A percentile compares a stretch with the other conserved stretches of the same genome.
phyloP scores from a whole-genome alignment of 2,888 invertebrate species.

The Drosophila histrio region DNA sequence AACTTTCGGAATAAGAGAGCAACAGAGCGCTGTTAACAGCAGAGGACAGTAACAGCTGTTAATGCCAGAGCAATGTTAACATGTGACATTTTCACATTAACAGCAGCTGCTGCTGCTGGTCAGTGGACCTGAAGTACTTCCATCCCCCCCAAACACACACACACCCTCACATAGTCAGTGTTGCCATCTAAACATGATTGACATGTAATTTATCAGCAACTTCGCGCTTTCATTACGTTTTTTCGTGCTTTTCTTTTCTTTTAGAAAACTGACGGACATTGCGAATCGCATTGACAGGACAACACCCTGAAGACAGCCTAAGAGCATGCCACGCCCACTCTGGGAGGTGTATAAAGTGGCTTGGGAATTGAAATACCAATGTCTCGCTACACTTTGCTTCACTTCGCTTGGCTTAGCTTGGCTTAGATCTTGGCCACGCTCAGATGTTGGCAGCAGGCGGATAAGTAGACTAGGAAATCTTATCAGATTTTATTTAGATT shows the following conservation, averaged over 20 bases:
- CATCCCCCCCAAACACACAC: background rate
- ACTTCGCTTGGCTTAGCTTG: background rate
- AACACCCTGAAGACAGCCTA: slow-evolving; percentile 3
- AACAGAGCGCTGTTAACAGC: slow-evolving; percentile 33
- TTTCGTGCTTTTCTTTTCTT: background rate
- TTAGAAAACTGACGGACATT: slow-evolving; percentile 9
- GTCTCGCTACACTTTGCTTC: background rate
- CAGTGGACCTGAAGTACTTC: background rate
- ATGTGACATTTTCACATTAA: background rate
- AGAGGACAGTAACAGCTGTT: background rate
- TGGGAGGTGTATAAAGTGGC: slow-evolving; percentile 12
- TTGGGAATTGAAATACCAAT: slow-evolving; percentile 18
- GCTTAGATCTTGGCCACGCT: slow-evolving; percentile 7
- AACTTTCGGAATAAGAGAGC: slow-evolving; percentile 50
- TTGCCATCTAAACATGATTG: slow-evolving; percentile 26
- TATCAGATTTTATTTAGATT: slow-evolving; percentile 43
- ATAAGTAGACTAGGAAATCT: slow-evolving; percentile 15
- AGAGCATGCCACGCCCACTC: slow-evolving; percentile 12
- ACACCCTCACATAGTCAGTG: background rate
- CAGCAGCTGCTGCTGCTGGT: background rate
- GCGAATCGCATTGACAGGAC: slow-evolving; percentile 15
- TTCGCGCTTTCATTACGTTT: slow-evolving; percentile 22
- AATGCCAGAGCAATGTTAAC: slow-evolving; percentile 20
- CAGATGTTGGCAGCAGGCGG: background rate
- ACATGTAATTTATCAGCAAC: slow-evolving; percentile 27